Evolutionary conservation across 2,888 invertebrate genomes (phyloP).

Genomic region (Drosophila percnosoma): DNA sequence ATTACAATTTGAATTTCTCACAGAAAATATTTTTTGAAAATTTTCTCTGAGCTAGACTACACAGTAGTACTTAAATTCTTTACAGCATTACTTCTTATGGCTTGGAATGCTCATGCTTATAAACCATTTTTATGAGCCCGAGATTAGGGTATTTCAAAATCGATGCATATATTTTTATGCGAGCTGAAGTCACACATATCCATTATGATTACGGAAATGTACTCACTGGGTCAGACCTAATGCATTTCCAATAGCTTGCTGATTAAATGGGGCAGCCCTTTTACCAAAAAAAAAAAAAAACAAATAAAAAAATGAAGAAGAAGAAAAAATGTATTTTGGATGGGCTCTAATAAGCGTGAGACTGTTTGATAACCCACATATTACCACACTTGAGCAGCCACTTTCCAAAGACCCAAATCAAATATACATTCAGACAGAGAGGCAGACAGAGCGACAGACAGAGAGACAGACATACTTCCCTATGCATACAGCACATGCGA

Average conservation of each 20-base stretch:
- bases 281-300: background rate
- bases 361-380: constrained; percentile 41
- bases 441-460: background rate
- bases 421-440: constrained; percentile 12
- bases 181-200: background rate
- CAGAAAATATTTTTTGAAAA: too few species aligned
- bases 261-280: background rate
- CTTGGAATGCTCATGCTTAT: background rate
- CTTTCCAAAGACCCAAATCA: constrained; percentile 31
- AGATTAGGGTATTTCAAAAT: background rate
- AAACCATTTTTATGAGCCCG: background rate
- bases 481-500: constrained; percentile 11
- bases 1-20: background rate
- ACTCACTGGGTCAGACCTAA: background rate
- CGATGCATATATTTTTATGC: background rate
- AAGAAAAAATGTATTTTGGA: background rate
- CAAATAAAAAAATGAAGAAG: background rate
- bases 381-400: constrained; percentile 28
- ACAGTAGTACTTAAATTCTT: background rate
- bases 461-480: constrained; percentile 9
- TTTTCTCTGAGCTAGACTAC: background rate
- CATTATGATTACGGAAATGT: constrained; percentile 5
- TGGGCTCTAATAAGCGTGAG: constrained; percentile 37
- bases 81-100: background rate
- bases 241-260: constrained; percentile 14